phyloP scores from a whole-genome alignment of 2,797 vertebrate genomes.

The Anguilla obscura region DNA sequence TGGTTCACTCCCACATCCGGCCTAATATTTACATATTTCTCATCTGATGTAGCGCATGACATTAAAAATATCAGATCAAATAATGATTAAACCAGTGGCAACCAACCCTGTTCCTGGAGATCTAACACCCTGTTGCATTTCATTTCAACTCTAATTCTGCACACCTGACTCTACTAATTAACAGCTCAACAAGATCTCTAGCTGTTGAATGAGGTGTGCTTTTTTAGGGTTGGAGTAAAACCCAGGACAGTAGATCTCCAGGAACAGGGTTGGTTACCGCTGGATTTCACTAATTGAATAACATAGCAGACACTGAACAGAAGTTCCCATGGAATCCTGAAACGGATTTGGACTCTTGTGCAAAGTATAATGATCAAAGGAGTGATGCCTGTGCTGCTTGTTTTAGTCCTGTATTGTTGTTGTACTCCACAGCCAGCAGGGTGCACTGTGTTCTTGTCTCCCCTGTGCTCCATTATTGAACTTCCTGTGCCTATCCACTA shows the following conservation, averaged over 20 bases:
- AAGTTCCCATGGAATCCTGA: not conserved
- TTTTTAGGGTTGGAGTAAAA: too few relatives aligned
- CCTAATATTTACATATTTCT: not conserved
- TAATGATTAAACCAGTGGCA: not conserved
- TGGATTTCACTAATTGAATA: not conserved
- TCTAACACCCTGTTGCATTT: too few relatives aligned
- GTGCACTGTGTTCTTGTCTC: not conserved
- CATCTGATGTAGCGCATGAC: not conserved
- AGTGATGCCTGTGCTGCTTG: not conserved
- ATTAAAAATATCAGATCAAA: not conserved
- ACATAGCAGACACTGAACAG: not conserved
- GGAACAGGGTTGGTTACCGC: too few relatives aligned
- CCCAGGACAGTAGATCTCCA: too few relatives aligned
- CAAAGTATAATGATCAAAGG: not conserved
- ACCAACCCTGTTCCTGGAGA: too few relatives aligned
- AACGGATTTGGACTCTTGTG: not conserved
- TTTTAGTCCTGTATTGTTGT: not conserved
- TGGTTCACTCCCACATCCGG: too few relatives aligned
- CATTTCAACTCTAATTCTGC: too few relatives aligned
- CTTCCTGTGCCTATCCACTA: constrained; percentile 24
- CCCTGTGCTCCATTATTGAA: not conserved
- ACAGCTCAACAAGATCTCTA: too few relatives aligned
- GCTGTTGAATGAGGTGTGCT: too few relatives aligned
- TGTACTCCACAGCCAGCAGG: not conserved
- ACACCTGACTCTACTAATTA: too few relatives aligned